Conservation (phyloP, 2,797 vertebrate species). For the Diplodus sargus region DNA sequence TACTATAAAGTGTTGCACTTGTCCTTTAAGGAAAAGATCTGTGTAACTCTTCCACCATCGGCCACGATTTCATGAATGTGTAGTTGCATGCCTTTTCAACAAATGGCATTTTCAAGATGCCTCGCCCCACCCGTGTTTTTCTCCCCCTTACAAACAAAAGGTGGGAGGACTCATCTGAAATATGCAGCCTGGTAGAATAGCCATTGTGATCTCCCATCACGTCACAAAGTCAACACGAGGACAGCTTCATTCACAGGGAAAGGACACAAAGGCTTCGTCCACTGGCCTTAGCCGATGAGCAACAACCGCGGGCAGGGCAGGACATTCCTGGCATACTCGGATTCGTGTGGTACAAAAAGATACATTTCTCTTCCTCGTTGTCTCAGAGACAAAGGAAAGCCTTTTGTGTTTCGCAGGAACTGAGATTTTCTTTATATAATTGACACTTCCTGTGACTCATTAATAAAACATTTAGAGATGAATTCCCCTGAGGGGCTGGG, state of each 20-base stretch:
- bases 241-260: constrained; percentile 63
- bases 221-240: constrained; percentile 57
- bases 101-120: constrained; percentile 51
- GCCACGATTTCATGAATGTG: constrained; percentile 14
- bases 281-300: constrained; percentile 36
- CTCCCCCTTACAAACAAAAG: constrained; percentile 47
- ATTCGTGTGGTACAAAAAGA: constrained; percentile 41
- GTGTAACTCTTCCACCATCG: neutral
- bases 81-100: neutral
- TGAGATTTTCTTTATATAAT: constrained; percentile 44
- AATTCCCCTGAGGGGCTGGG: constrained; percentile 59
- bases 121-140: constrained; percentile 24
- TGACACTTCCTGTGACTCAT: constrained; percentile 70
- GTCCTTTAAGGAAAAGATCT: neutral
- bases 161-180: constrained; percentile 48
- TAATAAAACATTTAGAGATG: constrained; percentile 73
- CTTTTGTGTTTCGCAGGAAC: constrained; percentile 56
- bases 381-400: constrained; percentile 33
- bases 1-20: neutral
- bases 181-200: constrained; percentile 34
- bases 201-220: constrained; percentile 27
- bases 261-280: constrained; percentile 55
- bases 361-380: constrained; percentile 36
- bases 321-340: constrained; percentile 72
- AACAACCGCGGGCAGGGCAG: constrained; percentile 45